Evolutionary conservation across 2,113 vertebrate species (phyloP).

Genomic region (Thinocorus orbignyianus): DNA sequence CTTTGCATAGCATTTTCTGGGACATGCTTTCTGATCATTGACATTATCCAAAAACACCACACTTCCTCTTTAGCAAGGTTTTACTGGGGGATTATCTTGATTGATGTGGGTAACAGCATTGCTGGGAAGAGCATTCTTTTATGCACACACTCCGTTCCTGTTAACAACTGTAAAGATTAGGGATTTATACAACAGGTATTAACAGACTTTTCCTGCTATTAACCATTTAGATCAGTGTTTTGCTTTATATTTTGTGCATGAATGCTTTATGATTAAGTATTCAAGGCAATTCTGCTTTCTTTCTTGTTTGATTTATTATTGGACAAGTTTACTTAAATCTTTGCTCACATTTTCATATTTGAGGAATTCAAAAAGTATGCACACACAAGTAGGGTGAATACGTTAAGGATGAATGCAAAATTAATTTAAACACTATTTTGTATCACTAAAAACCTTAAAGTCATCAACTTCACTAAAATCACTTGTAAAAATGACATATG

Average conservation of each 20-base stretch:
- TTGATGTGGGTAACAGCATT: constrained; percentile 15
- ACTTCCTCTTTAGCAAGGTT: constrained; percentile 46
- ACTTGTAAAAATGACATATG: not conserved
- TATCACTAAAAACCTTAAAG: not conserved
- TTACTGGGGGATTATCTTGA: constrained; percentile 33
- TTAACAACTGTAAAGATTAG: constrained; percentile 56
- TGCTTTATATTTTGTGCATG: not conserved
- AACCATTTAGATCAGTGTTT: constrained; percentile 34
- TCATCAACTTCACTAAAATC: not conserved
- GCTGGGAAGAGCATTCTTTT: not conserved
- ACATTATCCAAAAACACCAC: constrained; percentile 39
- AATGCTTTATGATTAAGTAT: not conserved
- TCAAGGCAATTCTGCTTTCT: not conserved
- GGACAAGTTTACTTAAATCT: not conserved
- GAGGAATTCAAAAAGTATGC: not conserved
- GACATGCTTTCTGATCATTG: constrained; percentile 41
- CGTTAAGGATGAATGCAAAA: not conserved
- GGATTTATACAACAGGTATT: constrained; percentile 32
- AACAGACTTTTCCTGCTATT: constrained; percentile 42
- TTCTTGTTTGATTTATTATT: not conserved
- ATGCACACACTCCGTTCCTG: not conserved
- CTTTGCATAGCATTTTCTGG: constrained; percentile 3
- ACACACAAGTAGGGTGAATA: not conserved
- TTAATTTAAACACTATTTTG: not conserved
- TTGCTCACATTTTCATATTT: not conserved